These are phyloP conservation scores for Hippocampus guttulatus DNA, from an alignment of 2,113 vertebrate genomes.

Conservation along the genomic window DNA sequence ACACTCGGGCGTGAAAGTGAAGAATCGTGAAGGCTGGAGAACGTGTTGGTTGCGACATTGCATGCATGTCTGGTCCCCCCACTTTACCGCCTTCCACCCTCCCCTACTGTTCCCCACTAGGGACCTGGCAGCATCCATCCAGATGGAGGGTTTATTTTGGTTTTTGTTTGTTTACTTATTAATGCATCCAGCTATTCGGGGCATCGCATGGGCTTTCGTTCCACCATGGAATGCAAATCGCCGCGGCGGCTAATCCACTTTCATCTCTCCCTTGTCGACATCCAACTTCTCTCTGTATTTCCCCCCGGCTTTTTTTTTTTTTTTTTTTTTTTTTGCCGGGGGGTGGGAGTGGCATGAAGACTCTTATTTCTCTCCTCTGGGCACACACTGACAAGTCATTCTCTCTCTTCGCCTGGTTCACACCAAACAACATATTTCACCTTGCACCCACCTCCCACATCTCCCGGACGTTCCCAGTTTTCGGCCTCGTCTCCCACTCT, in stretches of 20 bases:
- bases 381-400: conserved; percentile 36
- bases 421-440: conserved; percentile 33
- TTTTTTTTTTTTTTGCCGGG: neutral
- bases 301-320: conserved; percentile 27
- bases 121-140: conserved; percentile 68
- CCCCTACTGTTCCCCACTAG: conserved; percentile 58
- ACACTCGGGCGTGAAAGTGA: conserved; percentile 37
- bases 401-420: conserved; percentile 30
- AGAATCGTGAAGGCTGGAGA: conserved; percentile 43
- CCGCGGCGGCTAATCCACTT: conserved; percentile 68
- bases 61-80: conserved; percentile 17
- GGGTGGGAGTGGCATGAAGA: neutral
- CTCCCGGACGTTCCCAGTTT: conserved; percentile 12
- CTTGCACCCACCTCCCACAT: conserved; percentile 23
- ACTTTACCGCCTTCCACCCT: conserved; percentile 39
- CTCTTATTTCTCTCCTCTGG: conserved; percentile 23
- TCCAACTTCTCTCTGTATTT: conserved; percentile 48
- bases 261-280: conserved; percentile 62
- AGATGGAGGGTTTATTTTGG: conserved; percentile 78
- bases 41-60: conserved; percentile 36
- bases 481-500: conserved; percentile 16
- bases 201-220: conserved; percentile 65
- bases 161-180: conserved; percentile 76
- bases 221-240: conserved; percentile 68
- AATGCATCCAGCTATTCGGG: conserved; percentile 70